phyloP scores from a whole-genome alignment of 2,888 invertebrate genomes.

The Erynnis tages region DNA sequence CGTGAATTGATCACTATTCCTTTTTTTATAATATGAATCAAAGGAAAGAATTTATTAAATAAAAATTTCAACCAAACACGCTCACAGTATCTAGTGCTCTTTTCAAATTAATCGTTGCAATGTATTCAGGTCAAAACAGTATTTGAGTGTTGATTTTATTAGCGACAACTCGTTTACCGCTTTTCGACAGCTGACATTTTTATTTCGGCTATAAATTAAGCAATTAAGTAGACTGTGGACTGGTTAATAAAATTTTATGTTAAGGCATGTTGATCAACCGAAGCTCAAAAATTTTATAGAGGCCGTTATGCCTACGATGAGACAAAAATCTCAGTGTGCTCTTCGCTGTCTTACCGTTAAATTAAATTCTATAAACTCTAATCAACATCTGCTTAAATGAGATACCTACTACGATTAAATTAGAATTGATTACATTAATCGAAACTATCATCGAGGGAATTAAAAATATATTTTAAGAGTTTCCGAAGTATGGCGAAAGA shows the following conservation, averaged over 20 bases:
- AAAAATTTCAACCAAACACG: too few relatives aligned
- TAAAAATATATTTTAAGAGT: too few relatives aligned
- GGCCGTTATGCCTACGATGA: conserved; percentile 18
- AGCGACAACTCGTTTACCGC: conserved; percentile 24
- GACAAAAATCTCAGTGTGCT: conserved; percentile 14
- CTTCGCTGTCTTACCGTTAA: not conserved
- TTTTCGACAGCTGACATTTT: conserved; percentile 15
- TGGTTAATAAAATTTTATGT: conserved; percentile 33
- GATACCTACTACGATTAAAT: not conserved
- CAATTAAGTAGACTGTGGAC: conserved; percentile 31
- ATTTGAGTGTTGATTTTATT: conserved; percentile 22
- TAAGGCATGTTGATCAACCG: conserved; percentile 30
- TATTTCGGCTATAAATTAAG: conserved; percentile 33
- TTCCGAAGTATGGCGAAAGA: too few relatives aligned
- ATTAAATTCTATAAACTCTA: conserved; percentile 12
- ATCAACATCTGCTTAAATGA: conserved; percentile 21
- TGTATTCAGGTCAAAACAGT: conserved; percentile 14
- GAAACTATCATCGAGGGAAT: too few relatives aligned
- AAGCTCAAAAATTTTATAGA: conserved; percentile 19
- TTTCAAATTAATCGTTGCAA: conserved; percentile 7
- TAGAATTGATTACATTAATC: too few relatives aligned
- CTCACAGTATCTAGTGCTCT: not conserved
- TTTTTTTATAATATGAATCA: not conserved
- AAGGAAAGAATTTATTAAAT: too few relatives aligned
- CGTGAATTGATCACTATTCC: too few relatives aligned